phyloP scores from a whole-genome alignment of 2,888 invertebrate species.

The Rhagium mordax region DNA sequence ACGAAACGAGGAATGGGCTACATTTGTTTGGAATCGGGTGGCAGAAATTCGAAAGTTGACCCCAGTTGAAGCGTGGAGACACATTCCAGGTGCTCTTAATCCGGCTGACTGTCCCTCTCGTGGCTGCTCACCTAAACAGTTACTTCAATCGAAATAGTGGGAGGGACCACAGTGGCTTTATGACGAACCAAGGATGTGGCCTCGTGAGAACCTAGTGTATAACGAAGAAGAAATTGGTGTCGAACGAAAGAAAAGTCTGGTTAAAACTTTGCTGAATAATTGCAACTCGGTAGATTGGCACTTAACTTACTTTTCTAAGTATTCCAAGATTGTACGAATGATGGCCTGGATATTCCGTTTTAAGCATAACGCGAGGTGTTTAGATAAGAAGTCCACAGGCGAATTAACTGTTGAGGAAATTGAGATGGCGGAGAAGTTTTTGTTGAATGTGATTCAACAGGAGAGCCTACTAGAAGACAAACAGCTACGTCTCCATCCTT shows the following conservation, averaged over 20 bases:
- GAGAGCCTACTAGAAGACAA: neutral
- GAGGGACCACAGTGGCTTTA: conserved; percentile 45
- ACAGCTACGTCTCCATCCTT: neutral
- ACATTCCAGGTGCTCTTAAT: conserved; percentile 58
- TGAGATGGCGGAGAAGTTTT: neutral
- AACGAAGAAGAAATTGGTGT: conserved; percentile 33
- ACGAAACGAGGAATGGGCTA: conserved; percentile 50
- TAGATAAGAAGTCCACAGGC: neutral
- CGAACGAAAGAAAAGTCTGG: neutral
- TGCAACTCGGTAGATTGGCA: conserved; percentile 39
- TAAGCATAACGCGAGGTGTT: neutral
- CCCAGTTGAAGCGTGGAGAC: conserved; percentile 50
- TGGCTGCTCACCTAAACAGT: conserved; percentile 54
- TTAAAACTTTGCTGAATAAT: conserved; percentile 6
- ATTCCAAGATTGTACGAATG: neutral
- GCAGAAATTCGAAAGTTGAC: conserved; percentile 55
- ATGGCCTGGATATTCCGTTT: conserved; percentile 19
- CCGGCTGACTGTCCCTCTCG: conserved; percentile 61
- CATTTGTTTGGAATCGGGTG: conserved; percentile 57
- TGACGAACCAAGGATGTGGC: conserved; percentile 43
- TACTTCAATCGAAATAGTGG: conserved; percentile 60
- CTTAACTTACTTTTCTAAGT: conserved; percentile 36
- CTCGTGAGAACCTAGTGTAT: conserved; percentile 4
- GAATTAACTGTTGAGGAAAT: neutral
- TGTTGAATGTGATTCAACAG: neutral